Evolutionary conservation across 92 coral and sea anemone genomes (phyloP), one percentile per base, ranked within the genome.

Genomic region (Phymanthus crucifer): DNA sequence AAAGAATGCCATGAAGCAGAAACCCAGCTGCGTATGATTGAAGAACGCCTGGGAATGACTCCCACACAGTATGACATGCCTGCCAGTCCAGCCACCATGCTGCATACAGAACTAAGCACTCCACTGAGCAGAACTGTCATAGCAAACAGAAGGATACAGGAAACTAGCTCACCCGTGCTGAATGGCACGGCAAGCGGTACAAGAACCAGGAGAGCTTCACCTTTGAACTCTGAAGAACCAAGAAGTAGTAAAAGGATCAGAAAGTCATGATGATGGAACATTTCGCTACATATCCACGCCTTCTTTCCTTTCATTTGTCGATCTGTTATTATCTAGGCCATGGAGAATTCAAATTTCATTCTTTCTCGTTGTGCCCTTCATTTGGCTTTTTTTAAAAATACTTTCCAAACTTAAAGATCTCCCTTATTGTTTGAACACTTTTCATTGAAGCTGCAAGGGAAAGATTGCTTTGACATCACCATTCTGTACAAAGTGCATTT

Each of bases 31-130:
- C 98, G 98, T 50, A 76, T 89, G 90, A 93, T 95, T 14, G 98
- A 95, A 75, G 94, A 95, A 83, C 92, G 92, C 56, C 94, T 95
- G 31, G 98, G 98, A 18, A 95, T 95, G 98, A 95, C 98, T 0
- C 98, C 98, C 14, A 93, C 97, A 32, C 93, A 92, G 75, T 95
- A 95, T 83, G 97, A 95, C 87, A 95, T 95, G 98, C 98, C 98
- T 0, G 97, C 98, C 47, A 92, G 97, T 70, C 98, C 98, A 27
- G 98, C 97, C 45, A 92, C 98, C 35, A 95, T 95, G 98, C 58
- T 95, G 61, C 92, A 92, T 72, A 91, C 98, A 37, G 98, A 92
- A 67, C 91, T 94, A 66, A 90, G 74, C 66, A 87, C 90, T 13
- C 96, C 98, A 5, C 91, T 91, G 13, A 82, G 83, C 45, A 83